Evolutionary conservation across 2,888 invertebrate species (phyloP).

Genomic region (Dione vanillae): DNA sequence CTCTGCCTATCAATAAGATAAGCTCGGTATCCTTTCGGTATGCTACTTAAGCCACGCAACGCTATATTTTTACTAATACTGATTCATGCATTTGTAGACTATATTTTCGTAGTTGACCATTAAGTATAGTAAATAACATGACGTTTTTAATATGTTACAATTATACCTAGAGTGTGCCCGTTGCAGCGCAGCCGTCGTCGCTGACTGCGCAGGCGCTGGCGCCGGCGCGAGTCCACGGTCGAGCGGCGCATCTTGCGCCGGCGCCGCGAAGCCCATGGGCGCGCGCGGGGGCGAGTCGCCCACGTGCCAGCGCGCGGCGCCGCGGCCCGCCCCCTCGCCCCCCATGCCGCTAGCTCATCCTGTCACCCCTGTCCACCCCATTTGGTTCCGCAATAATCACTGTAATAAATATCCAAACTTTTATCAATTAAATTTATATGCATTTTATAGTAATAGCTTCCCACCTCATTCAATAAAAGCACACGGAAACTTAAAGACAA

Average conservation of each 20-base stretch:
- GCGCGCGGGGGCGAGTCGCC: conserved; percentile 85
- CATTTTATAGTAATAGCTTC: neutral
- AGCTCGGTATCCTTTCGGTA: too few species aligned
- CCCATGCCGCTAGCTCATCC: conserved; percentile 83
- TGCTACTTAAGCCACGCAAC: too few species aligned
- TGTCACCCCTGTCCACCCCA: conserved; percentile 71
- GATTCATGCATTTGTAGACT: too few species aligned
- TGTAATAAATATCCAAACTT: neutral
- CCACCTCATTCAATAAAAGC: neutral
- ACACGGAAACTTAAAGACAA: neutral
- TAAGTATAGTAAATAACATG: neutral
- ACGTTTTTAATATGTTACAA: neutral
- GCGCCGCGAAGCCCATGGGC: conserved; percentile 84
- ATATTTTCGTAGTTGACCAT: too few species aligned
- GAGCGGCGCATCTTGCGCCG: conserved; percentile 85
- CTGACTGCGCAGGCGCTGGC: conserved; percentile 79
- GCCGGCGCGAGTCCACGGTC: conserved; percentile 76
- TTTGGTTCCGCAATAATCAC: conserved; percentile 52
- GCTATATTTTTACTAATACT: too few species aligned
- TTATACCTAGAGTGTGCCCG: conserved; percentile 88
- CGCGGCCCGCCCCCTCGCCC: conserved; percentile 86
- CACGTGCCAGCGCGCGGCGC: conserved; percentile 86
- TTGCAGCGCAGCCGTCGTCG: conserved; percentile 82
- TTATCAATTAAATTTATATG: neutral
- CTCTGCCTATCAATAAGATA: too few species aligned